Evolutionary conservation across 2,888 invertebrate genomes (phyloP), one percentile per base, ranked within the genome.

Genomic region (Chloroclysta siterata): DNA sequence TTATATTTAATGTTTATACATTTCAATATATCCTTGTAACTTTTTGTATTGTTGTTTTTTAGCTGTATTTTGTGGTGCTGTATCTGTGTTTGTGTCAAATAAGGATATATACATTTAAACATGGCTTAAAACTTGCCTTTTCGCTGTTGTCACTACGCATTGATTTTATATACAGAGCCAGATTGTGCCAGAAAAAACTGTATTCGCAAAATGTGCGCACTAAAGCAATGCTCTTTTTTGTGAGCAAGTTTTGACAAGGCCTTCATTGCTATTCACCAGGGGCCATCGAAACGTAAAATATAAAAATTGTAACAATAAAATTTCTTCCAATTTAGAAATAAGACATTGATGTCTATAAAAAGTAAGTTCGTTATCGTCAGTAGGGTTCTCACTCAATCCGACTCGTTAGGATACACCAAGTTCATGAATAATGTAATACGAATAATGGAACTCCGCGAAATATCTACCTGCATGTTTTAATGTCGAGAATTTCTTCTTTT

Each of bases 351-450:
- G 78, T 82, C 73, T 74, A 76, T 66, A 86, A 87, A 86, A 81
- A 77, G 79, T 84, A 82, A 87, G 86, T 89, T 90, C 88, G 89
- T 91, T 90, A 92, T 88, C 82, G 83, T 80, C 83, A 80, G 83
- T 83, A 78, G 84, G 83, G 81, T 81, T 84, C 81, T 86, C 83
- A 62, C 61, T 84, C 83, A 82, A 83, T 83, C 84, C 82, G 77
- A 81, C 87, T 91, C 89, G 90, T 90, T 90, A 90, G 80, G 81
- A 86, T 85, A 87, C 84, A 88, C 77, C 73, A 81, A 74, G 74
- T 79, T 87, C 90, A 90, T 91, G 90, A 91, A 92, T 90, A 90
- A 91, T 90, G 87, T 85, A 90, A 84, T 75, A 78, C 79, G 87
- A 84, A 86, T 89, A 90, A 89, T 84, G 85, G 84, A 80, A 81